Conservation (phyloP, 2,888 invertebrate genomes). For the Cylloceria caligata region DNA sequence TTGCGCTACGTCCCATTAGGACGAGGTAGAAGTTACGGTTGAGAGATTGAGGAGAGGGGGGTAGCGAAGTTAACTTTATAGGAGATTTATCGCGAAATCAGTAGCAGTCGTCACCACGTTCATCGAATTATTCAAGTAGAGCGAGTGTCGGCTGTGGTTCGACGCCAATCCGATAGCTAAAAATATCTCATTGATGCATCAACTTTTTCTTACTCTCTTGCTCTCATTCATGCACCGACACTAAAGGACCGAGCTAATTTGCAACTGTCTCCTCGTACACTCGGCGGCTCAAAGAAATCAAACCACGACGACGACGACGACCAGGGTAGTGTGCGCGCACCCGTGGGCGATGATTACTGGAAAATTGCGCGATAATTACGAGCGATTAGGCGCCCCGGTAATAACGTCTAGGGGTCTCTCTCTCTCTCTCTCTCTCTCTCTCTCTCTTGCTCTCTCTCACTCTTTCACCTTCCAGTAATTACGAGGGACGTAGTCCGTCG, state of each 20-base stretch:
- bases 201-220: conserved; percentile 16
- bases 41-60: conserved; percentile 5
- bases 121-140: conserved; percentile 63
- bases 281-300: conserved; percentile 43
- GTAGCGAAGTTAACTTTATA: conserved; percentile 23
- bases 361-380: conserved; percentile 68
- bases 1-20: conserved; percentile 62
- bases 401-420: conserved; percentile 57
- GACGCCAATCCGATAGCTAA: conserved; percentile 45
- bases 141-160: conserved; percentile 19
- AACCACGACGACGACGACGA: conserved; percentile 32
- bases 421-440: conserved; percentile 7
- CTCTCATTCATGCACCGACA: background rate
- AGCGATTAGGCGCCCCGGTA: conserved; percentile 61
- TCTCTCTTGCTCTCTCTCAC: conserved; percentile 1
- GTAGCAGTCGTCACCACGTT: conserved; percentile 55
- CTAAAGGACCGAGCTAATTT: conserved; percentile 35
- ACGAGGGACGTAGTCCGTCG: conserved; percentile 60
- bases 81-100: conserved; percentile 46
- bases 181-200: conserved; percentile 50
- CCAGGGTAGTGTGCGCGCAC: background rate
- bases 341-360: conserved; percentile 59
- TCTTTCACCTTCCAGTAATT: conserved; percentile 52
- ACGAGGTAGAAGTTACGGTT: conserved; percentile 1
- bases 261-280: conserved; percentile 10